Conservation (phyloP, 2,113 vertebrate genomes). For the Gavia stellata region DNA sequence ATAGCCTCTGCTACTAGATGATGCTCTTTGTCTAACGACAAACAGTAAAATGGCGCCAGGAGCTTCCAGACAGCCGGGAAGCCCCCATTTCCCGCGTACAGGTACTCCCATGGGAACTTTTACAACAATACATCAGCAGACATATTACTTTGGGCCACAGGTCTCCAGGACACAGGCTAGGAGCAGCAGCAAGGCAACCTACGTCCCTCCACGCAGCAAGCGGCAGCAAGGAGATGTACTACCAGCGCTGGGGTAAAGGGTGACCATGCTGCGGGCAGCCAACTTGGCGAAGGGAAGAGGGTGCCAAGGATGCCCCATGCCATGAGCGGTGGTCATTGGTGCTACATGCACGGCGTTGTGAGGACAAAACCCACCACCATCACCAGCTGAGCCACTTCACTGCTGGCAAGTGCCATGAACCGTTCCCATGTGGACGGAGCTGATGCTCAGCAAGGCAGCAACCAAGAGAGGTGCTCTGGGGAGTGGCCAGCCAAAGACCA, state of each 20-base stretch:
- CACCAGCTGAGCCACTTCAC: background rate
- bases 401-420: background rate
- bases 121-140: background rate
- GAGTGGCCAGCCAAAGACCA: background rate
- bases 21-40: background rate
- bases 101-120: background rate
- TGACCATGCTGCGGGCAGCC: background rate
- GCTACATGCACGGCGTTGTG: accelerated
- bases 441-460: background rate
- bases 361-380: background rate
- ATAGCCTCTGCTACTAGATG: background rate
- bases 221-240: background rate
- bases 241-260: background rate
- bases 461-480: background rate
- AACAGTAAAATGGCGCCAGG: background rate
- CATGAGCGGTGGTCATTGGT: background rate
- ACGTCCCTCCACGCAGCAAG: background rate
- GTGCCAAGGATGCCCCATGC: background rate
- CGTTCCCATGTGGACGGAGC: background rate
- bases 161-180: background rate
- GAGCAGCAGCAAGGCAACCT: background rate
- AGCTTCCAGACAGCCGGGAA: background rate
- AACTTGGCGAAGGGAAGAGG: background rate
- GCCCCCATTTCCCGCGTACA: background rate
- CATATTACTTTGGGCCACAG: background rate